Conservation (phyloP, 2,797 vertebrate genomes). For the Percopsis omiscomaycus region DNA sequence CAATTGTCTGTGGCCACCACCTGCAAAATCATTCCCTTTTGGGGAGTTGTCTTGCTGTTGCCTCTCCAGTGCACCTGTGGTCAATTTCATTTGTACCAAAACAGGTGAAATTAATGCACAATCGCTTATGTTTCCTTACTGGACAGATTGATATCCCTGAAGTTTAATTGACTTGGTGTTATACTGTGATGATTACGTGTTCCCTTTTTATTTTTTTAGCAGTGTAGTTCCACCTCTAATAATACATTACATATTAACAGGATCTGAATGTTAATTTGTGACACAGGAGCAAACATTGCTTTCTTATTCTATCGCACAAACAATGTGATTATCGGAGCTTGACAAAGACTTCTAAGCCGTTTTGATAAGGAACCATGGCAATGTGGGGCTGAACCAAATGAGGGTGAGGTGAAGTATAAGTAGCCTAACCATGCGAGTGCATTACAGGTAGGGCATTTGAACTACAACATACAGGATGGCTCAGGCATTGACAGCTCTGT, state of each 20-base stretch:
- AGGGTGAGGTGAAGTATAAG: slow-evolving; percentile 47
- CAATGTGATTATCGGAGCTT: slow-evolving; percentile 3
- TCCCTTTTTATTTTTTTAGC: too few species aligned
- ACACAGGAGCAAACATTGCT: slow-evolving; percentile 29
- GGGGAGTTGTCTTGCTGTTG: too few species aligned
- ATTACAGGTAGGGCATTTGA: slow-evolving; percentile 2
- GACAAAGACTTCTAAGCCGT: not conserved
- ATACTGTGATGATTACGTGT: too few species aligned
- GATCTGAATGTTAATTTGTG: slow-evolving; percentile 3
- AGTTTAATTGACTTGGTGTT: too few species aligned
- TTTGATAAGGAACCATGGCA: slow-evolving; percentile 7
- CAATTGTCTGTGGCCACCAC: too few species aligned
- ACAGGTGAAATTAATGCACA: too few species aligned
- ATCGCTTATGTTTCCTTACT: too few species aligned
- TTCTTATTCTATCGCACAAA: not conserved
- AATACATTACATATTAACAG: slow-evolving; percentile 17
- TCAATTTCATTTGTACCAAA: too few species aligned
- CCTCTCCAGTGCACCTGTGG: too few species aligned
- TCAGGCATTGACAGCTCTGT: slow-evolving; percentile 23
- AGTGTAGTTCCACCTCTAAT: slow-evolving; percentile 6
- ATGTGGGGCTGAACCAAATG: slow-evolving; percentile 3
- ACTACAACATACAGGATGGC: slow-evolving; percentile 44
- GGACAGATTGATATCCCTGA: too few species aligned
- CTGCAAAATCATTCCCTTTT: too few species aligned
- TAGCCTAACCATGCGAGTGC: slow-evolving; percentile 13